Conservation (phyloP, 2,888 invertebrate genomes). For the Melieria crassipennis region DNA sequence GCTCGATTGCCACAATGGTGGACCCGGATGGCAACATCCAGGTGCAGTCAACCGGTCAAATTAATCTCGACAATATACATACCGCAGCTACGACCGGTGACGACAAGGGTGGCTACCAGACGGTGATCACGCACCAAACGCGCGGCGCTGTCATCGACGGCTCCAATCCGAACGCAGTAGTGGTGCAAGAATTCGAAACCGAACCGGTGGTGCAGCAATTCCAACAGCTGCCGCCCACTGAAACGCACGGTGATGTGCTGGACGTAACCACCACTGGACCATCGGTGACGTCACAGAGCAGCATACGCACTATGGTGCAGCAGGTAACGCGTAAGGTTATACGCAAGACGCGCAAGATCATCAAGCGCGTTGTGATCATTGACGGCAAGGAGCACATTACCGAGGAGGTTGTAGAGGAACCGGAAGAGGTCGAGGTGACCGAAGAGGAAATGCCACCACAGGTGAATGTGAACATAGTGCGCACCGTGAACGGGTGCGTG, state of each 20-base stretch:
- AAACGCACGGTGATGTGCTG: conserved; percentile 59
- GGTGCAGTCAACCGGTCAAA: conserved; percentile 70
- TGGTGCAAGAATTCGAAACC: conserved; percentile 58
- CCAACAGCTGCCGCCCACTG: conserved; percentile 47
- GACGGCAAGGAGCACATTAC: conserved; percentile 86
- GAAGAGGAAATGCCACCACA: conserved; percentile 60
- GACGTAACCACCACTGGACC: conserved; percentile 66
- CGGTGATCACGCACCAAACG: conserved; percentile 52
- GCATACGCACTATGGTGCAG: conserved; percentile 80
- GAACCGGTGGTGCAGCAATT: conserved; percentile 62
- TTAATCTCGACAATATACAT: conserved; percentile 71
- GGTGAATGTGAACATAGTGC: conserved; percentile 69
- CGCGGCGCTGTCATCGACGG: conserved; percentile 54
- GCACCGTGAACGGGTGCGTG: conserved; percentile 68
- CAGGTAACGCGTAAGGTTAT: conserved; percentile 84
- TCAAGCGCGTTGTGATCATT: conserved; percentile 79
- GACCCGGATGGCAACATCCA: conserved; percentile 72
- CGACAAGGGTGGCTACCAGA: conserved; percentile 69
- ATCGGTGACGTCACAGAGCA: conserved; percentile 53
- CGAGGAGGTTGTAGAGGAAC: conserved; percentile 86
- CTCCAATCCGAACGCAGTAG: conserved; percentile 53
- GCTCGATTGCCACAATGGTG: conserved; percentile 68
- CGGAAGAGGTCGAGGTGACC: conserved; percentile 69
- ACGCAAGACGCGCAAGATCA: conserved; percentile 78
- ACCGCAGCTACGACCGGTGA: conserved; percentile 65